Base-by-base conservation (phyloP, 2,113 vertebrate genomes). In the Corynorhinus townsendii region DNA sequence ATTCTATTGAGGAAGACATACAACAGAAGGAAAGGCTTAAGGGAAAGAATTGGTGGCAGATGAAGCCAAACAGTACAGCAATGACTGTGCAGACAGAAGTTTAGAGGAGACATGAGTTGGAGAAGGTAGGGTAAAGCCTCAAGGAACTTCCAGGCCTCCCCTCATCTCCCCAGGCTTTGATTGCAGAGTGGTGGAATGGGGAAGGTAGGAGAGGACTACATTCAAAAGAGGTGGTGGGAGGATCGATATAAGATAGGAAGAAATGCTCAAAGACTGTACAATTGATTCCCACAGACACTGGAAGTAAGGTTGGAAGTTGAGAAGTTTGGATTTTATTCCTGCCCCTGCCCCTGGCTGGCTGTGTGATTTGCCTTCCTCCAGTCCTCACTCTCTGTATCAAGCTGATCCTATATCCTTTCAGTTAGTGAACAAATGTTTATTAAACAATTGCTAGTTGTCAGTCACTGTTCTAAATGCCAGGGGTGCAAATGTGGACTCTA, bases 271-370 rank as follows among this genome's bases (percentile, higher is more conserved):
- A 76, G 59, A 26, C 54, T n/a, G 66, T 79, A 49, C 33, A 22
- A 4, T 40, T 72, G 66, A 47, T 73, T 81, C 14, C 93, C 35
- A 35, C 86, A 72, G 89, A 82, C 4, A 8, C 82, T 90, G 77
- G 72, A 90, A 72, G 89, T 90, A 76, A 94, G 91, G 52, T 72
- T 76, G 43, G 49, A 87, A 66, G 54, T 43, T 56, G 91, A 93
- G 71, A 87, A 84, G 71, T 83, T 38, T 71, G 80, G 86, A 54
- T 52, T 64, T 64, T 45, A 20, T 49, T 91, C 68, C 91, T 11
- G 7, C 16, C 45, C 72, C 76, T 3, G 11, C 77, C 56, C 59
- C 7, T 17, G 33, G 11, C 76, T 68, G 22, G 22, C 80, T 28
- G 2, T 62, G 76, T 54, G 85, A 77, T 68, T 64, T 47, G 19